Evolutionary conservation across 2,797 vertebrate species (phyloP), one percentile per base, ranked within the genome.

Genomic region (Ceyx erithaca): DNA sequence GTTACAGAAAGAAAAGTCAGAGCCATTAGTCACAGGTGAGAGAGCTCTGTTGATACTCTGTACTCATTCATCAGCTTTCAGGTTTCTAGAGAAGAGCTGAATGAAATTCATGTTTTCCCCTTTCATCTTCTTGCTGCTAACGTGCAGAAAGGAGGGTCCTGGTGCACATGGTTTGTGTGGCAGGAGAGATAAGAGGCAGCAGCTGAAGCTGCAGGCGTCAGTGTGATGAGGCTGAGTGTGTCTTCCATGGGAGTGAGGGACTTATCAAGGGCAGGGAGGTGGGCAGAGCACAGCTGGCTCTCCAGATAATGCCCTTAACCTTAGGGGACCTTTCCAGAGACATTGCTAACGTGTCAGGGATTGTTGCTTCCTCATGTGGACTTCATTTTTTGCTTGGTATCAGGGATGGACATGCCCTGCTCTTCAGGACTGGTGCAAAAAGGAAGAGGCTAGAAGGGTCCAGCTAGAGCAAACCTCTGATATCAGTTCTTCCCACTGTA

Each of bases 291-390:
- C 95, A 93, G 73, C 92, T 96, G 96, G 80, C 41, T 88, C 85
- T 89, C 73, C 71, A 94, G 96, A 97, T 97, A 96, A 93, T 15
- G 43, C 62, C 75, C 72, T 57, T 96, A 91, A 93, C 92, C 92
- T 96, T 80, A 84, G 7, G 66, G 31, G 68, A 94, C 91, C 81
- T 90, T 89, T 83, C 61, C 37, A 95, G 87, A 86, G 73, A 40
- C 12, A 85, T 15, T 69, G 25, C 49, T 79, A 82, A 55, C 31
- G 25, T 81, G 48, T 7, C 35, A 70, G 76, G 14, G 51, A 51
- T 78, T 49, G 85, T 59, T 92, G 64, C 15, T 92, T 92, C 76
- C 45, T 35, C 28, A 16, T 40, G 63, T 86, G 89, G 93, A 75
- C 67, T 88, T 66, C 14, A 67, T 59, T 82, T 70, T 83, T 73